Conservation (phyloP, 2,797 vertebrate species). For the Alauda arvensis region DNA sequence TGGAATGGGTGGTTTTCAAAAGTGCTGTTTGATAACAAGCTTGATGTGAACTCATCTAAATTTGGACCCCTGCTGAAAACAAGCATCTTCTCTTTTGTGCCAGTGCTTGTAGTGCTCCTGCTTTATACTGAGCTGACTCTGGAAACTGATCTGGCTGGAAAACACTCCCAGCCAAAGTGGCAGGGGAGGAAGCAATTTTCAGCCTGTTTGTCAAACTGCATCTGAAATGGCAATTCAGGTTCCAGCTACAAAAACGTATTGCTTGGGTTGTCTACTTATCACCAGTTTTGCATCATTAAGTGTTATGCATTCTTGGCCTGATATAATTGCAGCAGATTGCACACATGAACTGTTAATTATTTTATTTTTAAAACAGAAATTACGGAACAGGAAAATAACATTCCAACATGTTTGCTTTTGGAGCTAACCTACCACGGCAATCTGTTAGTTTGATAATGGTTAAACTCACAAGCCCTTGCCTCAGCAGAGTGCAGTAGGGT, state of each 20-base stretch:
- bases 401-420: slow-evolving; percentile 33
- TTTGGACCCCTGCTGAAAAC: background rate
- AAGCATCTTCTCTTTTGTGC: background rate
- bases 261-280: slow-evolving; percentile 38
- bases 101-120: background rate
- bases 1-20: background rate
- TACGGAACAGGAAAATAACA: slow-evolving; percentile 11
- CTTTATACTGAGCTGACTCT: background rate
- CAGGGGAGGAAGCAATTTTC: background rate
- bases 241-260: slow-evolving; percentile 51
- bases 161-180: background rate
- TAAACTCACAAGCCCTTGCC: slow-evolving; percentile 4
- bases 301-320: slow-evolving; percentile 52
- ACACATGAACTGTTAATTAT: slow-evolving; percentile 58
- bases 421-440: slow-evolving; percentile 8
- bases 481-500: slow-evolving; percentile 29
- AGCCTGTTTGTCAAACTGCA: slow-evolving; percentile 21
- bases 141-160: background rate
- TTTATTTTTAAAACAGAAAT: slow-evolving; percentile 61
- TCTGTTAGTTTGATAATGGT: slow-evolving; percentile 27
- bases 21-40: background rate
- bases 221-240: slow-evolving; percentile 22
- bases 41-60: background rate
- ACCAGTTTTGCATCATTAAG: slow-evolving; percentile 56
- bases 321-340: slow-evolving; percentile 49